Percentiles rank a stretch among this genome's conserved stretches.
These are phyloP conservation scores for Caenorhabditis macrosperma DNA, from an alignment of 2,888 invertebrate species.

Conservation along the genomic window DNA sequence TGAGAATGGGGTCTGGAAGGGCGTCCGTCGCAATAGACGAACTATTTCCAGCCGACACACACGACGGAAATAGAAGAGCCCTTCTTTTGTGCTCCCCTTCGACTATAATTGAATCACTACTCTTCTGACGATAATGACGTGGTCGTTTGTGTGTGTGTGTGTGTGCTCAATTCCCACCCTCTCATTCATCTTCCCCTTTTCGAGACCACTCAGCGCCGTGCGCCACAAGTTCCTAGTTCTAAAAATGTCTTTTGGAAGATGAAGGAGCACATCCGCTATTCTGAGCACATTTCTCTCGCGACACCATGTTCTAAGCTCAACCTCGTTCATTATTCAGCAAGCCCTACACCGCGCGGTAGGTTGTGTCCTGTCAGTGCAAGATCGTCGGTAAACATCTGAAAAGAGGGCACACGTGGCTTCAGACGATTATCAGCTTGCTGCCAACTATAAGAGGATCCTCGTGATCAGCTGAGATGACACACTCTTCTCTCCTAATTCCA, in stretches of 20 bases:
- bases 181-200: constrained; percentile 6
- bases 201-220: constrained; percentile 14
- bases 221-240: constrained; percentile 35
- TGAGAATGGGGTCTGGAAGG: background rate
- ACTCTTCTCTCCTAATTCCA: too few species aligned
- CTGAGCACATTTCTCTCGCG: constrained; percentile 39
- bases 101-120: constrained; percentile 24
- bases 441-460: too few species aligned
- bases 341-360: background rate
- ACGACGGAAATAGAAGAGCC: constrained; percentile 30
- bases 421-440: too few species aligned
- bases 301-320: constrained; percentile 48
- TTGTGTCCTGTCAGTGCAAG: constrained; percentile 21
- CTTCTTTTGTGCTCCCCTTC: background rate
- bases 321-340: constrained; percentile 34
- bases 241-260: constrained; percentile 48
- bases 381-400: constrained; percentile 19
- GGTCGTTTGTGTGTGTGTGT: background rate
- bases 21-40: background rate
- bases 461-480: too few species aligned
- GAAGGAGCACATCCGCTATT: constrained; percentile 42
- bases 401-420: too few species aligned
- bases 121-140: constrained; percentile 24
- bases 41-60: constrained; percentile 33
- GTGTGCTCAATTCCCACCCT: constrained; percentile 22